Base-by-base conservation (phyloP, 2,113 vertebrate genomes). In the Piaya cayana region DNA sequence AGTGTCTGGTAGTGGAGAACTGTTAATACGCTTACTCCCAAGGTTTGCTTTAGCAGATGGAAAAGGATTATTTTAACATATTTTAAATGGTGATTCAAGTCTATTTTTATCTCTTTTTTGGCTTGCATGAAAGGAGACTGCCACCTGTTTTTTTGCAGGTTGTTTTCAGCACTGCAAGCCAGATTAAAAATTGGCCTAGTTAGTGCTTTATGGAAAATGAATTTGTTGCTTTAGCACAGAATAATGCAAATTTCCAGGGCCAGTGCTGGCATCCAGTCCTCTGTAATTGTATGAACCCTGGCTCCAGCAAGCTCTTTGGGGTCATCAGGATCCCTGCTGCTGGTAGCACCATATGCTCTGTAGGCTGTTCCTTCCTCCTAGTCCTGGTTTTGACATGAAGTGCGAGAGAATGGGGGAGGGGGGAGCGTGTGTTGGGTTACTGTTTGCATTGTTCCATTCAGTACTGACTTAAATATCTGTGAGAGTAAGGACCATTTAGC, bases 71-170 rank as follows among this genome's bases (percentile, higher is more conserved):
- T 96, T 97, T 98, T 96, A 96, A 96, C 96, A 86, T 96, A 75
- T 95, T 98, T 97, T 97, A 96, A 95, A 89, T 97, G 95, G 94
- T 87, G 96, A 79, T 92, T 92, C 53, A 78, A 94, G 65, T 94
- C 97, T 98, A 98, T 98, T 98, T 98, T 98, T 98, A 84, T 96
- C 97, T 97, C 55, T 82, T 82, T 93, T 97, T 97, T 98, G 97
- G 97, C 96, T 93, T 94, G 68, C 69, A 29, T 87, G 74, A 96
- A 93, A 97, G 93, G 91, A 96, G 91, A 65, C 91, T 96, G 91
- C 94, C 97, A 98, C 98, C 98, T 98, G 98, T 95, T 97, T 97
- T 49, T 97, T 98, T 95, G 96, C 98, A 97, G 98, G 97, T 96
- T 96, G 96, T 95, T 98, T 96, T 98, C 93, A 96, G 72, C 83